Percentiles rank a stretch among this genome's conserved stretches.
Conservation (phyloP, 2,888 invertebrate genomes). For the Tethea ocularis region DNA sequence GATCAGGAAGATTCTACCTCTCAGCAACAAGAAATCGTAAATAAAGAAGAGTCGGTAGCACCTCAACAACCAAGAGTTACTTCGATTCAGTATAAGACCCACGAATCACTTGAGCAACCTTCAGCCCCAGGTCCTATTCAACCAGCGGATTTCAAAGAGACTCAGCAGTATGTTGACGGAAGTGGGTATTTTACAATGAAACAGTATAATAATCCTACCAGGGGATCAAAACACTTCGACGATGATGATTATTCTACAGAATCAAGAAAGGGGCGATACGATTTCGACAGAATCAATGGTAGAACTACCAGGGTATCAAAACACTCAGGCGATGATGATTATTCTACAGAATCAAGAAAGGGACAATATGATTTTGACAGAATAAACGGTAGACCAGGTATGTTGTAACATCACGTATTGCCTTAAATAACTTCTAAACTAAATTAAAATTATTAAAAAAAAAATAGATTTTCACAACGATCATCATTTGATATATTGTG, state of each 20-base stretch:
- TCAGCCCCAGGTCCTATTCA: neutral
- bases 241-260: neutral
- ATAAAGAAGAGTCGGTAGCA: neutral
- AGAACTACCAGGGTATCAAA: neutral
- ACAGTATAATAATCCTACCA: neutral
- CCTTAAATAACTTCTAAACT: neutral
- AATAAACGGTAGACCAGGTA: constrained; percentile 9
- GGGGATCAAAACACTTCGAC: neutral
- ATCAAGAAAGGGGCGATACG: constrained; percentile 19
- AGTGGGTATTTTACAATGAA: neutral
- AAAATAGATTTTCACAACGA: no score
- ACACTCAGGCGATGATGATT: neutral
- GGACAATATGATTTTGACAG: constrained; percentile 21
- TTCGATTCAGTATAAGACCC: neutral
- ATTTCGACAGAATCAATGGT: constrained; percentile 13
- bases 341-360: constrained; percentile 1
- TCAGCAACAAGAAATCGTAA: neutral
- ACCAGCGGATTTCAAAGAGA: neutral
- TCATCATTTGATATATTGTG: no score
- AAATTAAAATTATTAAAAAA: no score
- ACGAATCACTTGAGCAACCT: neutral
- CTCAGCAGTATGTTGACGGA: neutral
- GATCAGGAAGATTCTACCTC: neutral
- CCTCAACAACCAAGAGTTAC: neutral
- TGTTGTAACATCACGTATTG: neutral